A percentile compares a stretch with the other conserved stretches of the same genome.
phyloP scores from a whole-genome alignment of 1,140 invertebrate species.

The Caerostris extrusa region DNA sequence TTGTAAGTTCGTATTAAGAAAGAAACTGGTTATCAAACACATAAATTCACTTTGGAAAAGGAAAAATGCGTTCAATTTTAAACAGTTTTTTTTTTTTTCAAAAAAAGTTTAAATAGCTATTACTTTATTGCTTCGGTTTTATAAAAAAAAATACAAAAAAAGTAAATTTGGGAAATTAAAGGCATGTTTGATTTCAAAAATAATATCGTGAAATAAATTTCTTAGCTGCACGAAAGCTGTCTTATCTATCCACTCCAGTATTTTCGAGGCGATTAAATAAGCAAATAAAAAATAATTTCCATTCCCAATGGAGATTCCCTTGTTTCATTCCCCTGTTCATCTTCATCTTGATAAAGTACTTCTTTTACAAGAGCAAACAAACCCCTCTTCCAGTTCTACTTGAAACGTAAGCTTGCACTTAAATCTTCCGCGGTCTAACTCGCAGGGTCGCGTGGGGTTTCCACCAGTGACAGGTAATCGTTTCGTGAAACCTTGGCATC shows the following conservation, averaged over 20 bases:
- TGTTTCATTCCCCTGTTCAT: neutral
- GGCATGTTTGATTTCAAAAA: too few relatives aligned
- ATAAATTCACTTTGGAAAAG: too few relatives aligned
- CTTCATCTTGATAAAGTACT: conserved; percentile 13
- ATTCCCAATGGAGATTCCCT: neutral
- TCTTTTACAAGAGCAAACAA: neutral
- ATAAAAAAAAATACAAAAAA: too few relatives aligned
- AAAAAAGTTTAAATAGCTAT: too few relatives aligned
- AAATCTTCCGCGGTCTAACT: conserved; percentile 60
- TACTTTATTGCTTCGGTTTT: too few relatives aligned
- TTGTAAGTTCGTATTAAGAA: too few relatives aligned
- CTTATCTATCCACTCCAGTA: neutral
- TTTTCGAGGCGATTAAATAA: neutral
- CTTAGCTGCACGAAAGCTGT: too few relatives aligned
- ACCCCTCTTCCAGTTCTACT: neutral
- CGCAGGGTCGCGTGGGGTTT: conserved; percentile 33
- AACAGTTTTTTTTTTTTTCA: too few relatives aligned
- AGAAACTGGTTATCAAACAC: too few relatives aligned
- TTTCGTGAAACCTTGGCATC: conserved; percentile 64
- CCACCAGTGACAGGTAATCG: conserved; percentile 65
- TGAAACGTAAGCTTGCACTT: conserved; percentile 57
- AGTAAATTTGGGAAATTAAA: too few relatives aligned
- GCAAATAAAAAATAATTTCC: neutral
- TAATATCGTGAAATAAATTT: too few relatives aligned
- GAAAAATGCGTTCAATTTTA: too few relatives aligned